Base-by-base conservation (phyloP, 2,113 vertebrate genomes). In the Mirza zaza region DNA sequence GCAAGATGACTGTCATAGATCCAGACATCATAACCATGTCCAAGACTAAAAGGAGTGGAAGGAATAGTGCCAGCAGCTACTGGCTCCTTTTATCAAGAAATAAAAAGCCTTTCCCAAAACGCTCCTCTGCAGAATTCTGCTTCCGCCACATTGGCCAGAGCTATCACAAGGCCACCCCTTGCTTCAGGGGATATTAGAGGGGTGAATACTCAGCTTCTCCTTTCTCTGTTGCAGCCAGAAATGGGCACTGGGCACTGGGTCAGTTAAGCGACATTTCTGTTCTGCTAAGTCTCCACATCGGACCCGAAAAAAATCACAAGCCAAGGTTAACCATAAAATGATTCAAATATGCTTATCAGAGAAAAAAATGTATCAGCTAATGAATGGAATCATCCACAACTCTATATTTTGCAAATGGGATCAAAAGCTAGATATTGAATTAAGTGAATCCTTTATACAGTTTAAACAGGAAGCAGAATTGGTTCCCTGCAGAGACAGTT, bases 381-480 rank as follows among this genome's bases (percentile, higher is more conserved):
- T 75, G 45, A 90, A 71, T 55, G 5, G 36, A 68, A 70, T 59
- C 20, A 32, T 85, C 87, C 80, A 70, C 70, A 76, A 48, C n/a
- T 75, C 12, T 68, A 15, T 48, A 67, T 89, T 57, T 70, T 95
- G 23, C 68, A 94, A 76, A 75, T 32, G 81, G 77, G 77, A 76
- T 91, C 52, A 81, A 92, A 94, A 93, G 68, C 34, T 96, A 50
- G 25, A 92, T 76, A 52, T 8, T 52, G 67, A 91, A 76, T 63
- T 50, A 48, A 91, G 85, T 87, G 90, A 84, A 82, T 55, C 5
- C 0, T 82, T 85, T 75, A 5, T 52, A 79, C 39, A 59, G 75
- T 96, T 96, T 92, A 84, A 92, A 96, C 65, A 88, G 87, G 91
- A 95, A 96, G n/a, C 29, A 75, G 59, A 92, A 71, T 2, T 81